Evolutionary conservation across 1,140 invertebrate species (phyloP).

Genomic region (Platorchestia sp.): DNA sequence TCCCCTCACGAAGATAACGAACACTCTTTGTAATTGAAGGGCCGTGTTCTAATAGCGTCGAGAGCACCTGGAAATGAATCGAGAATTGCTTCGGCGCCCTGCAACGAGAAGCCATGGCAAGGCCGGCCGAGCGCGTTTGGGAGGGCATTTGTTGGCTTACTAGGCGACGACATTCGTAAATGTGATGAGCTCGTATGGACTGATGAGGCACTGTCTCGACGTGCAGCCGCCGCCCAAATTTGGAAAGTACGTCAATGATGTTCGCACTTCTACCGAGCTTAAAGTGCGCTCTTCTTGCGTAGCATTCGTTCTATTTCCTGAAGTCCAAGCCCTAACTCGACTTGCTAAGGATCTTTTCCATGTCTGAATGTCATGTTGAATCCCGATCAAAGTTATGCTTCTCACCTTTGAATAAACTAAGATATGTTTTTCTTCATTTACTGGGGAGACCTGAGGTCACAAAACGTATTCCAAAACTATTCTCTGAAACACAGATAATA

Average conservation of each 20-base stretch:
- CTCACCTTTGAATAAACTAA: no score
- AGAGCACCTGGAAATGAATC: conserved; percentile 19
- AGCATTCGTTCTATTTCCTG: neutral
- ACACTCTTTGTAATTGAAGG: conserved; percentile 19
- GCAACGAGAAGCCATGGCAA: neutral
- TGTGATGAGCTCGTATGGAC: neutral
- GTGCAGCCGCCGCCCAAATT: neutral
- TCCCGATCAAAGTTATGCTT: no score
- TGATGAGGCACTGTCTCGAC: neutral
- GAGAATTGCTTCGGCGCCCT: neutral
- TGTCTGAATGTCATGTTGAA: no score
- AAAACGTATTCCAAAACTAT: no score
- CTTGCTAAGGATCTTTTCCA: neutral
- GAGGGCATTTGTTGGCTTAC: neutral
- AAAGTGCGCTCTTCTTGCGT: neutral
- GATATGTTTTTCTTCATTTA: no score
- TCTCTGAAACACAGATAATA: no score
- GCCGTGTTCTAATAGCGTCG: conserved; percentile 4
- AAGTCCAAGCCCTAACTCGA: neutral
- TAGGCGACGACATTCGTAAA: neutral
- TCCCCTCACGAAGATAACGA: conserved; percentile 9
- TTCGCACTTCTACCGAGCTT: neutral
- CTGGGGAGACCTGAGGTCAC: no score
- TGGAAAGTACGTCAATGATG: neutral
- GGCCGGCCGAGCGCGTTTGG: no score